phyloP scores from a whole-genome alignment of 1,140 invertebrate genomes.

The Saxidomus purpurata region DNA sequence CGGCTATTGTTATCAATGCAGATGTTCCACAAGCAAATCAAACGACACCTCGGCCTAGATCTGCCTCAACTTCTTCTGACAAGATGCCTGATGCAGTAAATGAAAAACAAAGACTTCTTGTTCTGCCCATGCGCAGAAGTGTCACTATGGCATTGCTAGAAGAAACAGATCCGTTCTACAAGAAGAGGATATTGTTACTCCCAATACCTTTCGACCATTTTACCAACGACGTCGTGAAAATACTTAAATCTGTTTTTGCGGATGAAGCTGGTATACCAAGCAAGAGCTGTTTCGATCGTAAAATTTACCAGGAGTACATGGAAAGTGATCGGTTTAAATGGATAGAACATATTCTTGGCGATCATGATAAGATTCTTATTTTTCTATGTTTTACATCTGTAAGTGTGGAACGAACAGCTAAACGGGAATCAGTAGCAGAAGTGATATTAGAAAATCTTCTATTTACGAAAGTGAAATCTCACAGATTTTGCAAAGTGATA shows the following conservation, averaged over 20 bases:
- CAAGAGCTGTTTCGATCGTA: constrained; percentile 39
- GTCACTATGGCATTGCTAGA: constrained; percentile 31
- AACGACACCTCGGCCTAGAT: background rate
- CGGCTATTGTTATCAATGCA: background rate
- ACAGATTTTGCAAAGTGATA: constrained; percentile 32
- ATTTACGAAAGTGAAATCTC: background rate
- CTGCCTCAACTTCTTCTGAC: background rate
- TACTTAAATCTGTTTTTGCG: background rate
- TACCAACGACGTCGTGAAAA: background rate
- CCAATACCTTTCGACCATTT: constrained; percentile 11
- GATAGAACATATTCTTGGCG: background rate
- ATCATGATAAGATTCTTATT: constrained; percentile 36
- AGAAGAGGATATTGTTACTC: background rate
- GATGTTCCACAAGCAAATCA: background rate
- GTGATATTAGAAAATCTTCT: background rate
- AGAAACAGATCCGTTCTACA: constrained; percentile 4
- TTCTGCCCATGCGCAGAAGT: background rate
- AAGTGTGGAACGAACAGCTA: background rate
- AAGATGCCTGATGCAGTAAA: background rate
- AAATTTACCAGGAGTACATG: constrained; percentile 14
- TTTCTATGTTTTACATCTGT: constrained; percentile 29
- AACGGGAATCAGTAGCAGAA: background rate
- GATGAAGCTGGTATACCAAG: background rate
- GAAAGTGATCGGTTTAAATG: constrained; percentile 7
- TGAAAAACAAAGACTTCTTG: background rate